Percentiles rank a stretch among this genome's conserved stretches.
Conservation (phyloP, 2,797 vertebrate genomes). For the Lateolabrax maculatus region DNA sequence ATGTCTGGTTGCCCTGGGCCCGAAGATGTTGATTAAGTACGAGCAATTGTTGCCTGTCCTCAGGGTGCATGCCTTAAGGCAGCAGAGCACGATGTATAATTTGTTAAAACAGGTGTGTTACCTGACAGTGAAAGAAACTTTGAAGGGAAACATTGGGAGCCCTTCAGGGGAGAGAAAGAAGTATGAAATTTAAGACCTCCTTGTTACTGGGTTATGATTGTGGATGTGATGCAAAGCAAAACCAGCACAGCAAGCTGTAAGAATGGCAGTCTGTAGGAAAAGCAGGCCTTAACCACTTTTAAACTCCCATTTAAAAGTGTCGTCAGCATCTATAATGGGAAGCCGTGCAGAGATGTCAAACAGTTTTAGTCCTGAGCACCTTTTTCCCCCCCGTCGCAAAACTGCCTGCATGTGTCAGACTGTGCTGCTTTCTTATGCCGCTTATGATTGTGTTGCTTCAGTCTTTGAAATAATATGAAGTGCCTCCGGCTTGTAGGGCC, state of each 20-base stretch:
- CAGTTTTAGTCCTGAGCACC: slow-evolving; percentile 24
- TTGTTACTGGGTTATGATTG: not conserved
- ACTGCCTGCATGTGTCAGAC: slow-evolving; percentile 43
- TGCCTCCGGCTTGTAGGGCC: slow-evolving; percentile 58
- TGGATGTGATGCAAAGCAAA: slow-evolving; percentile 3
- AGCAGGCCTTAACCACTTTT: slow-evolving; percentile 12
- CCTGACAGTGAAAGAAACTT: slow-evolving; percentile 21
- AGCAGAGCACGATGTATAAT: slow-evolving; percentile 18
- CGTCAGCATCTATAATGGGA: slow-evolving; percentile 36
- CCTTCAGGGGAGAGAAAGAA: not conserved
- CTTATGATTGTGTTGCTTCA: slow-evolving; percentile 69
- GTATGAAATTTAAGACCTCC: not conserved
- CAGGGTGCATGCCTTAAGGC: slow-evolving; percentile 45
- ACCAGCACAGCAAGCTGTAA: slow-evolving; percentile 2
- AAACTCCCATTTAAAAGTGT: slow-evolving; percentile 49
- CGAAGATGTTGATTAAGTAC: slow-evolving; percentile 40
- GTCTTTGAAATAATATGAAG: slow-evolving; percentile 77
- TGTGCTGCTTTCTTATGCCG: slow-evolving; percentile 56
- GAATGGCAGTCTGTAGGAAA: not conserved
- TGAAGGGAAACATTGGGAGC: slow-evolving; percentile 9
- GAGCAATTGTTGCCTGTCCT: slow-evolving; percentile 50
- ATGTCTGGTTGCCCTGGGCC: slow-evolving; percentile 19
- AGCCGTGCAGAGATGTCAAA: slow-evolving; percentile 56
- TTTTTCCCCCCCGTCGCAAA: slow-evolving; percentile 5
- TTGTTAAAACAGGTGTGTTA: slow-evolving; percentile 32